phyloP scores from a whole-genome alignment of 2,113 vertebrate genomes.

The Chionis minor region DNA sequence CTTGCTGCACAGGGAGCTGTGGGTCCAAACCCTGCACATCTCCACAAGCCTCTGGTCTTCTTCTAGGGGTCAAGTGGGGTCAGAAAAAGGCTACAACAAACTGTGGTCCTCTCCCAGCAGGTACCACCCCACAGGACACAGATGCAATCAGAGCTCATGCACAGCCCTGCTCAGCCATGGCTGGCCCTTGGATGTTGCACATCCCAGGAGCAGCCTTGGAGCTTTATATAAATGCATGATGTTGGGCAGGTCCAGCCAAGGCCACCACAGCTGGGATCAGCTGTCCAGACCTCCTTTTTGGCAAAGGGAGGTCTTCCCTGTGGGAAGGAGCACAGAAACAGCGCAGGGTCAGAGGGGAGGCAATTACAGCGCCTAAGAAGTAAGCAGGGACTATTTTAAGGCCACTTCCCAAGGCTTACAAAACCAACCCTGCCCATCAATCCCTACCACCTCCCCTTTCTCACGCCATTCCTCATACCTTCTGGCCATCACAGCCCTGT shows the following conservation, averaged over 20 bases:
- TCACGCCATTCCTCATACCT: neutral
- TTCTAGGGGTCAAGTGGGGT: neutral
- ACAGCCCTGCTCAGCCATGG: accelerated
- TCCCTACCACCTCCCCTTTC: neutral
- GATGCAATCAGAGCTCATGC: neutral
- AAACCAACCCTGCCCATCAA: neutral
- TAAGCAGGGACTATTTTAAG: neutral
- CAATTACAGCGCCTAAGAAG: neutral
- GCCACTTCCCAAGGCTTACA: neutral
- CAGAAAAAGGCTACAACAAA: neutral
- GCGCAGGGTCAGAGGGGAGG: accelerated
- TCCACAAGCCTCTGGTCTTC: neutral
- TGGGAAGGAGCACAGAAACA: neutral
- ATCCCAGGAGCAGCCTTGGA: neutral
- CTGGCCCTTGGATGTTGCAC: neutral
- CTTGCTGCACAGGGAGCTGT: no score
- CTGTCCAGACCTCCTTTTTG: neutral
- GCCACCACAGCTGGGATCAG: neutral
- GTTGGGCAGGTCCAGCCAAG: neutral
- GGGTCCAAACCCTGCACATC: neutral
- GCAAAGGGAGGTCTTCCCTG: neutral
- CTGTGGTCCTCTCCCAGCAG: accelerated
- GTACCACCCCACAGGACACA: accelerated
- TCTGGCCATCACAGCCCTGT: accelerated
- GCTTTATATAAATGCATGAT: neutral